phyloP scores from a whole-genome alignment of 1,140 invertebrate species.

The Ephestia elutella region DNA sequence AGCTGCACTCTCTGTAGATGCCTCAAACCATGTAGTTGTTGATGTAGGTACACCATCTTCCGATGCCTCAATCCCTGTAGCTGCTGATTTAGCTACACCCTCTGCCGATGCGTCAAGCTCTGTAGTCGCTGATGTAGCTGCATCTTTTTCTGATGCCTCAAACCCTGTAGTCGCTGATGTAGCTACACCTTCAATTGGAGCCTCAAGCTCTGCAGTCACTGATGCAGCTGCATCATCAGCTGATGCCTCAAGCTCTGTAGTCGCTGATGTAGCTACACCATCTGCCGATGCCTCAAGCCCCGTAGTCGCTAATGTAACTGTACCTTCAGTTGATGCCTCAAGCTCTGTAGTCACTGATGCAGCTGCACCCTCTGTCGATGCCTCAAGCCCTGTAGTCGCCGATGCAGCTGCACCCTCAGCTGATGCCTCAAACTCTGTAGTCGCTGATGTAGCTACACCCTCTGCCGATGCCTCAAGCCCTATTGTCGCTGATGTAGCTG shows the following conservation, averaged over 20 bases:
- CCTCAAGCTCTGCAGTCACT: too few species aligned
- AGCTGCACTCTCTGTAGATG: too few species aligned
- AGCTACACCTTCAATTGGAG: too few species aligned
- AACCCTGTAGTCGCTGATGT: too few species aligned
- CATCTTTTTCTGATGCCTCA: too few species aligned
- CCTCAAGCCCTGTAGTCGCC: background rate
- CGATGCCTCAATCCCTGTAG: too few species aligned
- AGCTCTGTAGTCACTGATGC: background rate
- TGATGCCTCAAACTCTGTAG: background rate
- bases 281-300: too few species aligned
- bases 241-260: constrained; percentile 3
- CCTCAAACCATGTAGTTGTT: too few species aligned
- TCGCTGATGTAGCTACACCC: background rate
- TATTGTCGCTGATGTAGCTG: background rate
- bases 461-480: background rate
- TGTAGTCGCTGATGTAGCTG: too few species aligned
- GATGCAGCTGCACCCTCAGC: too few species aligned
- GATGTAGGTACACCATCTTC: too few species aligned
- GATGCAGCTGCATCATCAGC: background rate
- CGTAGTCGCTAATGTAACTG: background rate
- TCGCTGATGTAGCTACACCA: background rate
- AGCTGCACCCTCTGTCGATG: background rate
- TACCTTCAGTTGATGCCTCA: background rate
- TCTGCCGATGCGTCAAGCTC: too few species aligned
- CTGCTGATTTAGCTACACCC: background rate